phyloP scores from a whole-genome alignment of 2,888 invertebrate species.

The Erebia epiphron region DNA sequence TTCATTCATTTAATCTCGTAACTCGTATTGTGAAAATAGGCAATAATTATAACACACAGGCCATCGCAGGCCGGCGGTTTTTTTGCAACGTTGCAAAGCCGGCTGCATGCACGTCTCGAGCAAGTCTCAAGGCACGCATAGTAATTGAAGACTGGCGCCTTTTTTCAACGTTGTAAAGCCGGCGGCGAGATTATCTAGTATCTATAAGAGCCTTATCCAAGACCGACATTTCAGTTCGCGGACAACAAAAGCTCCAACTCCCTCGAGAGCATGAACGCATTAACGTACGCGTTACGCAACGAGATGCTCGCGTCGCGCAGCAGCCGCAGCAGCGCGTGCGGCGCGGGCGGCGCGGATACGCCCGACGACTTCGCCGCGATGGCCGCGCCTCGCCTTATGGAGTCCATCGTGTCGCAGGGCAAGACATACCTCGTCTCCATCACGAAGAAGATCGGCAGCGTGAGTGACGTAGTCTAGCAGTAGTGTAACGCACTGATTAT shows the following conservation, averaged over 20 bases:
- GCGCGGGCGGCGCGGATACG: slow-evolving; percentile 43
- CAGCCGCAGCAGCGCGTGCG: slow-evolving; percentile 43
- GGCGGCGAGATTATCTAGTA: too few relatives aligned
- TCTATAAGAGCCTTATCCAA: too few relatives aligned
- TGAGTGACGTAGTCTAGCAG: slow-evolving; percentile 47
- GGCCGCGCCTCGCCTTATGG: slow-evolving; percentile 68
- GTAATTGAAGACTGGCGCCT: too few relatives aligned
- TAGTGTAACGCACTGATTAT: too few relatives aligned
- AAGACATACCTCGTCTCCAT: slow-evolving; percentile 74
- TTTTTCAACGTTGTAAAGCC: too few relatives aligned
- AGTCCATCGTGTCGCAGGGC: slow-evolving; percentile 72
- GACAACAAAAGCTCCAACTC: slow-evolving; percentile 66
- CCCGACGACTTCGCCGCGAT: slow-evolving; percentile 51
- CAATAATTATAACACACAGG: too few relatives aligned
- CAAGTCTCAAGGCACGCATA: too few relatives aligned
- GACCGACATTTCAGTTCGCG: slow-evolving; percentile 49
- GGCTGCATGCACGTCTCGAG: too few relatives aligned
- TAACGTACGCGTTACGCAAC: slow-evolving; percentile 57
- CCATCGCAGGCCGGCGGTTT: too few relatives aligned
- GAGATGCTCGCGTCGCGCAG: slow-evolving; percentile 39
- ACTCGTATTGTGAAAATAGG: too few relatives aligned
- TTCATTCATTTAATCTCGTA: too few relatives aligned
- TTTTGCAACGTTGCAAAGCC: too few relatives aligned
- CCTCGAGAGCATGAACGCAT: slow-evolving; percentile 60
- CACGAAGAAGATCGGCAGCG: slow-evolving; percentile 72